A percentile compares a stretch with the other conserved stretches of the same genome.
These are phyloP conservation scores for Pogonus chalceus DNA, from an alignment of 1,140 invertebrate species.

Conservation along the genomic window DNA sequence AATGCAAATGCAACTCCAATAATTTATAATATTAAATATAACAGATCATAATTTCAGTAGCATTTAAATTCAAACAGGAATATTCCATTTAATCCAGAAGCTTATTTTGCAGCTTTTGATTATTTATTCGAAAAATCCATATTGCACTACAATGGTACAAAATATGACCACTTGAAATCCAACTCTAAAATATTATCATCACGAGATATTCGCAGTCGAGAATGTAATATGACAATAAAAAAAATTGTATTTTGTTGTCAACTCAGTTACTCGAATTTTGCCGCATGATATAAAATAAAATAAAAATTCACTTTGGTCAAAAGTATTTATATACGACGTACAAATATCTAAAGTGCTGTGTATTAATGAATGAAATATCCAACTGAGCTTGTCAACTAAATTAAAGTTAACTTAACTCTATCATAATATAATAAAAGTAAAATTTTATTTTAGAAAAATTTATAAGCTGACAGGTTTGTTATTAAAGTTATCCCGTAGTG, in stretches of 20 bases:
- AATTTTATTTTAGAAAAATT: not conserved
- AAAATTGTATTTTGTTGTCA: not conserved
- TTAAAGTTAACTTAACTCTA: not conserved
- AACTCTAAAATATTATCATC: not conserved
- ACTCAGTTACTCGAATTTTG: not conserved
- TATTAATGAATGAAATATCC: not conserved
- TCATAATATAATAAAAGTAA: constrained; percentile 1
- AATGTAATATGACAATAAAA: not conserved
- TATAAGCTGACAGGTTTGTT: not conserved
- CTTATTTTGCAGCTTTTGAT: not conserved
- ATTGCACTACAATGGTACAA: not conserved
- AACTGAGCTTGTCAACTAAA: not conserved
- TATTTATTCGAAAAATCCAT: not conserved
- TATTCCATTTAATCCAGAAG: not conserved
- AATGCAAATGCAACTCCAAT: not conserved
- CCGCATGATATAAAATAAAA: too few relatives aligned
- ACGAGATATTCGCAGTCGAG: not conserved
- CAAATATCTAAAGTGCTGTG: too few relatives aligned
- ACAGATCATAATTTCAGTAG: not conserved
- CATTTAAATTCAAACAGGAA: not conserved
- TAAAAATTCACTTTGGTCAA: too few relatives aligned
- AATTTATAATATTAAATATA: not conserved
- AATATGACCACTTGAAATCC: not conserved
- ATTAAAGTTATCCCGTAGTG: not conserved
- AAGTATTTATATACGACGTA: too few relatives aligned